Evolutionary conservation across 2,797 vertebrate species (phyloP).

Genomic region (Hippocampus kuda): DNA sequence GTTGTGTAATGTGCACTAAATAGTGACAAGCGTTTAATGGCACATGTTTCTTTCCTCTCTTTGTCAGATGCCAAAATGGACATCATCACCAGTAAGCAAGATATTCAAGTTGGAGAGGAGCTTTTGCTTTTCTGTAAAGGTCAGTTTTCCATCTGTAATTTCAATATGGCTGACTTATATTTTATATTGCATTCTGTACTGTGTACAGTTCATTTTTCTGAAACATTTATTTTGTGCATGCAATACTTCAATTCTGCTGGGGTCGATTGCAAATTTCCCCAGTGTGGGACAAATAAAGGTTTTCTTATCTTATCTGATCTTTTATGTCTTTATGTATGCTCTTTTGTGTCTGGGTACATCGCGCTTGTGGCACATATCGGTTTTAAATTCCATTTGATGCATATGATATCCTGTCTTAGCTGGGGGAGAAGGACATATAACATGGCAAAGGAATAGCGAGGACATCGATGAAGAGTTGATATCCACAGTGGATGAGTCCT

Average conservation of each 20-base stretch:
- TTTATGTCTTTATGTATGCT: too few relatives aligned
- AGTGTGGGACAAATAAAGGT: too few relatives aligned
- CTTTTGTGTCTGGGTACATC: neutral
- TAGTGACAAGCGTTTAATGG: neutral
- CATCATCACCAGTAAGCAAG: constrained; percentile 37
- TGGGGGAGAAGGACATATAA: constrained; percentile 48
- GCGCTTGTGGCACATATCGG: neutral
- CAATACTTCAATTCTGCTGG: too few relatives aligned
- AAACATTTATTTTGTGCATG: too few relatives aligned
- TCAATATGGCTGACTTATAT: neutral
- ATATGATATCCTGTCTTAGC: constrained; percentile 25
- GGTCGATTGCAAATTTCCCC: too few relatives aligned
- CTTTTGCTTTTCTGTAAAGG: constrained; percentile 63
- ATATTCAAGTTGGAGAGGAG: constrained; percentile 44
- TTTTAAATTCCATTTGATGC: neutral
- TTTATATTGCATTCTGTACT: too few relatives aligned
- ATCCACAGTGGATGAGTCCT: constrained; percentile 37
- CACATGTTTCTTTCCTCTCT: neutral
- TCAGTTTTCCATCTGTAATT: constrained; percentile 27
- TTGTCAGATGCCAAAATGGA: constrained; percentile 47
- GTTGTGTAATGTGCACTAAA: neutral
- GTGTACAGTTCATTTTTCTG: too few relatives aligned
- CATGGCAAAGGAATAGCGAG: constrained; percentile 50
- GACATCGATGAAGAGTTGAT: constrained; percentile 30
- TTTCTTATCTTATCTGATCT: too few relatives aligned